phyloP scores from a whole-genome alignment of 2,113 vertebrate genomes.

The Pardalotus punctatus region DNA sequence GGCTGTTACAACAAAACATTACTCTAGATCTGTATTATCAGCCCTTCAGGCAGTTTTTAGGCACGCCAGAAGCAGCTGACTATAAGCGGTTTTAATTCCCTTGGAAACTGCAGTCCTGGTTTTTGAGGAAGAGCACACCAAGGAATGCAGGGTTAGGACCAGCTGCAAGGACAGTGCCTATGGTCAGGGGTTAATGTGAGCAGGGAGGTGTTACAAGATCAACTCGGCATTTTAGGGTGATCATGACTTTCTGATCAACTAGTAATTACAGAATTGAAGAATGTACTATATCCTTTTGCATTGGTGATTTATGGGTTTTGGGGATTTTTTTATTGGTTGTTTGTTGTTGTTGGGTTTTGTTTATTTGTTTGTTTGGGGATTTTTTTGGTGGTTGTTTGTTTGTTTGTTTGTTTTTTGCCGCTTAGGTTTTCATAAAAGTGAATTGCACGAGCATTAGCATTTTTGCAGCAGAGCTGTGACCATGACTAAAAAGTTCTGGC shows the following conservation, averaged over 20 bases:
- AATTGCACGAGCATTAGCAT: neutral
- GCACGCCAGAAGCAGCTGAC: neutral
- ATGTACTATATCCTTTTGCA: neutral
- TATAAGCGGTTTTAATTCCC: neutral
- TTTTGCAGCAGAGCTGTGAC: neutral
- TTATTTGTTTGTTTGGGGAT: neutral
- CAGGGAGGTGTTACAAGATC: neutral
- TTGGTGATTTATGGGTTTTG: neutral
- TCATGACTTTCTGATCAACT: neutral
- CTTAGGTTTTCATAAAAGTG: neutral
- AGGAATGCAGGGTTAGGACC: neutral
- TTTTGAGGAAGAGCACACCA: neutral
- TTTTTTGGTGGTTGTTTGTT: neutral
- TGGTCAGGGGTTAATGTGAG: fast-evolving
- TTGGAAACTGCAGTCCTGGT: neutral
- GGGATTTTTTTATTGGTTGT: neutral
- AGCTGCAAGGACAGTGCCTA: neutral
- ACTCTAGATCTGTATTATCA: neutral
- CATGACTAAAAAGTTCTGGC: neutral
- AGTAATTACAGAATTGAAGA: neutral
- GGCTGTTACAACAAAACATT: neutral
- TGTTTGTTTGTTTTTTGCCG: neutral
- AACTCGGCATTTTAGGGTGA: neutral
- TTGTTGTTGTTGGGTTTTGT: neutral
- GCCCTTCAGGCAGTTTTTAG: neutral